Base-by-base conservation (phyloP, 2,797 vertebrate genomes). In the Cebuella pygmaea region DNA sequence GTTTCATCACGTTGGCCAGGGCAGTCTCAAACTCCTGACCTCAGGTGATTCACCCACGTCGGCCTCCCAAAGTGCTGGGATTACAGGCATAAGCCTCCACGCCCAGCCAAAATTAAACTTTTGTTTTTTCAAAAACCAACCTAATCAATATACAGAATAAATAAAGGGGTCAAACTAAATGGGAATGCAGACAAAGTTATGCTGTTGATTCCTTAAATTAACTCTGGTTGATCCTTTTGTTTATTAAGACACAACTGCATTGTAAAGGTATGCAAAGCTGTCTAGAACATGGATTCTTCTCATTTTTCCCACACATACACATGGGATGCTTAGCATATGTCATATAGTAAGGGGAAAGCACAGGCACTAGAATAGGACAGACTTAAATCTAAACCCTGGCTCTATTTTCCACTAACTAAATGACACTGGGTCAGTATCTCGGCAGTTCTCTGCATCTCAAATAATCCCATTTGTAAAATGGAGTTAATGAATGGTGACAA, bases 51-150 rank as follows among this genome's bases (percentile, higher is more conserved):
- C 61, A 19, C 15, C 61, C 15, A n/a, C 33, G 0, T 67, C 1
- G 7, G 61, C 33, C 61, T 67, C 15, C 61, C 61, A 67, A 67
- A 67, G 15, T 67, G 61, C 33, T 67, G 33, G 33, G 15, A 67
- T 67, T 67, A 67, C 33, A 67, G 30, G 61, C 33, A 33, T 67
- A 33, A 67, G 33, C 30, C 61, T n/a, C 15, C 33, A 67, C 2
- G 33, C 15, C 33, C 14, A 67, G 61, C 33, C 61, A 88, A 95
- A 86, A 80, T 55, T 26, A 83, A 85, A 89, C 36, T 27, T 87
- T 97, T 75, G 17, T 85, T 91, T 95, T 95, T 95, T 91, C 88
- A 75, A 94, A 94, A 75, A 93, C 76, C 79, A 59, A 79, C 4
- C 33, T 79, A 86, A 70, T 61, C 10, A 78, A 95, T 22, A 88